phyloP scores from a whole-genome alignment of 2,888 invertebrate species.

The Ypsolopha sequella region DNA sequence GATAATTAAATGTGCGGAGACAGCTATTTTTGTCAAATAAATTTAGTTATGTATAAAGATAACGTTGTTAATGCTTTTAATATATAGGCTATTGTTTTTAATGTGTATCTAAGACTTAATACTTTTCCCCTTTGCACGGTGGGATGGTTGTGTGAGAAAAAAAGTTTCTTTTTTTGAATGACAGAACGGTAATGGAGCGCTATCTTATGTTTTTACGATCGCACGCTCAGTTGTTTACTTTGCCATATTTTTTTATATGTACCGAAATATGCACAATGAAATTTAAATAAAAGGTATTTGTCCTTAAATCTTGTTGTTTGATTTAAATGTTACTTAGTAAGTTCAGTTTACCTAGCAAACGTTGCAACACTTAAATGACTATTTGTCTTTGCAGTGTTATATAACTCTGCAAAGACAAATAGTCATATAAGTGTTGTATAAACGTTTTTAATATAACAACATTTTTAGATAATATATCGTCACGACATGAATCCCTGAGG shows the following conservation, averaged over 20 bases:
- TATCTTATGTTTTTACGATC: conserved; percentile 13
- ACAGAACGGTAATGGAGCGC: background rate
- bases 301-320: conserved; percentile 26
- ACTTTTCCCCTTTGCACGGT: background rate
- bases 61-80: background rate
- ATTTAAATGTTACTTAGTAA: too few relatives aligned
- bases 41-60: conserved; percentile 1
- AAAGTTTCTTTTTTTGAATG: background rate
- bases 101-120: background rate
- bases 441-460: too few relatives aligned
- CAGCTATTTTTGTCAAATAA: conserved; percentile 13
- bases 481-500: too few relatives aligned
- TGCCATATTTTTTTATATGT: conserved; percentile 60
- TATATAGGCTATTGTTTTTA: background rate
- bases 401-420: too few relatives aligned
- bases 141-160: background rate
- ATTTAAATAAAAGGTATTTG: conserved; percentile 63
- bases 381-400: too few relatives aligned
- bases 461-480: too few relatives aligned
- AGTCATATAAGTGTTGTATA: too few relatives aligned
- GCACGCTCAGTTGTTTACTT: conserved; percentile 53
- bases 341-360: too few relatives aligned
- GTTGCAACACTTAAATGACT: too few relatives aligned
- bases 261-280: conserved; percentile 66
- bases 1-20: background rate